Conservation (phyloP, 2,888 invertebrate genomes). For the Drosophila anomelani region DNA sequence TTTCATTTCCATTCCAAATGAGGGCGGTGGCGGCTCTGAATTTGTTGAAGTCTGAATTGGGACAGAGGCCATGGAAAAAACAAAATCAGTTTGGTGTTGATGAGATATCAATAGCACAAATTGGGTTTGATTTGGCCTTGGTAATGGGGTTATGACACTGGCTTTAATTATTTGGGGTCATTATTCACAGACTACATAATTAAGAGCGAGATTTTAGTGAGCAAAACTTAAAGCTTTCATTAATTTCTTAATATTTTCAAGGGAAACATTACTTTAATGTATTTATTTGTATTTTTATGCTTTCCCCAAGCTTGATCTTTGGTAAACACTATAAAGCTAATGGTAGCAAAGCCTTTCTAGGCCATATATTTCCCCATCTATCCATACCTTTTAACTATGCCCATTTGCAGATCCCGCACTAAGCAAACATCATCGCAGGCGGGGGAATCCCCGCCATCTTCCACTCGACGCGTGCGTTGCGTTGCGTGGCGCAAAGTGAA, state of each 20-base stretch:
- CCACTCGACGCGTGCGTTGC: conserved; percentile 34
- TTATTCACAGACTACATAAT: background rate
- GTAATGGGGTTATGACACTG: conserved; percentile 4
- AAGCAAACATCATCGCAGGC: conserved; percentile 31
- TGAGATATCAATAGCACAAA: conserved; percentile 11
- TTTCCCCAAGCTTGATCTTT: conserved; percentile 4
- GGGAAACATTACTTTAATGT: background rate
- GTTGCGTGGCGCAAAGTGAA: conserved; percentile 34
- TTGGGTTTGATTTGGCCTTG: conserved; percentile 7
- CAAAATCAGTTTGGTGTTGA: conserved; percentile 4
- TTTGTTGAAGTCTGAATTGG: background rate
- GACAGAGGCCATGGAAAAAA: no score
- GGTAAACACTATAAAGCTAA: conserved; percentile 10
- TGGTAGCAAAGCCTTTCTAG: conserved; percentile 12
- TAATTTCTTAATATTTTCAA: background rate
- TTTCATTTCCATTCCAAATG: conserved; percentile 46
- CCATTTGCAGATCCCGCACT: conserved; percentile 38
- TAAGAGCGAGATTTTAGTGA: no score
- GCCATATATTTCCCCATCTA: conserved; percentile 18
- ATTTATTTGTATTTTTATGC: background rate
- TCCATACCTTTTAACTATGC: conserved; percentile 12
- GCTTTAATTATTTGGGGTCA: background rate
- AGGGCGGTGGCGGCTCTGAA: background rate
- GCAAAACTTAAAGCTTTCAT: no score
- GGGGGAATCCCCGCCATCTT: conserved; percentile 36